Evolutionary conservation across 2,797 vertebrate species (phyloP), one percentile per base, ranked within the genome.

Genomic region (Muscicapa striata): DNA sequence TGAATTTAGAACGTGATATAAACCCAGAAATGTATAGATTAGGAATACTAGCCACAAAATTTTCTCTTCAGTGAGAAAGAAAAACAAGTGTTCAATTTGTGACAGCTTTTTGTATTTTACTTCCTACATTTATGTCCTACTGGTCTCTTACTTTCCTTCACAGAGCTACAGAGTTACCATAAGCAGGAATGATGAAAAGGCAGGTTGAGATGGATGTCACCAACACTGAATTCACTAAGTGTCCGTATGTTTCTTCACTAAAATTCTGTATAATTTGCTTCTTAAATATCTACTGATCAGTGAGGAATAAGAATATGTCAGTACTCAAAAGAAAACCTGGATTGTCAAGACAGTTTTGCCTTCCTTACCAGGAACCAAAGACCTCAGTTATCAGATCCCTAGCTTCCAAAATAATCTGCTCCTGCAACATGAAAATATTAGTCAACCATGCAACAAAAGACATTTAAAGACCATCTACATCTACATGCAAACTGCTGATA

Each of bases 171-270:
- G 38, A 46, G 48, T 43, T 67, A 13, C 48, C 27, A 55, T 17
- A 57, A 77, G 21, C 20, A 67, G 15, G 6, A 80, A 54, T 15
- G 7, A 38, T 22, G 18, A 83, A 94, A 74, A 74, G 27, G 6
- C 63, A 70, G 5, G 23, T 7, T 29, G 32, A 41, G 26, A 19
- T 13, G 8, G 21, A 21, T 61, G 21, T 49, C 10, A 23, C 21
- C 7, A 38, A 19, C 0, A 19, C 0, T 36, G 23, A 80, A 74
- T 67, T 36, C 16, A 73, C 32, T n/a, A 27, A 67, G 7, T 13
- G 24, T 10, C 14, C 20, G 4, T n/a, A 6, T 36, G 14, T 43
- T 86, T 86, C n/a, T 41, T 75, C 41, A 23, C 10, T 41, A 64
- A 63, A 80, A 52, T 38, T 70, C 17, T 83, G 8, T 11, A 40